phyloP scores from a whole-genome alignment of 2,797 vertebrate genomes.

The Erithacus rubecula region DNA sequence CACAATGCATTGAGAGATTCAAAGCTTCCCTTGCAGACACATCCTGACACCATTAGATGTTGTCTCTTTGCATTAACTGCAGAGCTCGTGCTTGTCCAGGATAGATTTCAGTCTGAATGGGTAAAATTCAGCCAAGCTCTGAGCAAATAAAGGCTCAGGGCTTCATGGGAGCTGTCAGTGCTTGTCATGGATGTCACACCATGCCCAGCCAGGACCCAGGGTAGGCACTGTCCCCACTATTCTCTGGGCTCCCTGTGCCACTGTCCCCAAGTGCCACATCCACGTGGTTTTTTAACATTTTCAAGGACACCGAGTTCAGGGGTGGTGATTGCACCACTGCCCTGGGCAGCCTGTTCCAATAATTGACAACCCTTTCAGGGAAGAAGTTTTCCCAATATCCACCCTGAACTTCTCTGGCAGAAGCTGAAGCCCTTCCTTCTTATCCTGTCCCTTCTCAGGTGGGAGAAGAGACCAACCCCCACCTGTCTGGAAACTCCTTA shows the following conservation, averaged over 20 bases:
- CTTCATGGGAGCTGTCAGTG: not conserved
- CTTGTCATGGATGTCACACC: not conserved
- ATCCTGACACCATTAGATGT: not conserved
- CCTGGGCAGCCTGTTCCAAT: not conserved
- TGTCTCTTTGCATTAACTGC: slow-evolving; percentile 38
- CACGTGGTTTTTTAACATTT: not conserved
- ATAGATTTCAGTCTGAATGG: not conserved
- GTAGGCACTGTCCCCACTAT: not conserved
- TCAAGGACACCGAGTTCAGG: not conserved
- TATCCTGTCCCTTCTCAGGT: not conserved
- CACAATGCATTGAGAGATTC: not conserved
- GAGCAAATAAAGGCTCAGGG: not conserved
- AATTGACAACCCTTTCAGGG: not conserved
- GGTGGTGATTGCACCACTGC: not conserved
- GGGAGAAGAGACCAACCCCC: rapidly evolving
- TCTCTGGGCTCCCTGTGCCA: not conserved
- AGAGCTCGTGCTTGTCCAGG: not conserved
- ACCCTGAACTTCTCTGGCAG: not conserved
- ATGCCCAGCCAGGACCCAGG: not conserved
- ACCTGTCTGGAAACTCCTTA: not conserved
- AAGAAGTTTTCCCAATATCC: not conserved
- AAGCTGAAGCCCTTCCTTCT: not conserved
- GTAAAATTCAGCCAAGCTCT: not conserved
- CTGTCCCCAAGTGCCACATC: not conserved
- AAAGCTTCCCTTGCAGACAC: slow-evolving; percentile 8